phyloP scores from a whole-genome alignment of 2,888 invertebrate species.

The Netelia inedita region DNA sequence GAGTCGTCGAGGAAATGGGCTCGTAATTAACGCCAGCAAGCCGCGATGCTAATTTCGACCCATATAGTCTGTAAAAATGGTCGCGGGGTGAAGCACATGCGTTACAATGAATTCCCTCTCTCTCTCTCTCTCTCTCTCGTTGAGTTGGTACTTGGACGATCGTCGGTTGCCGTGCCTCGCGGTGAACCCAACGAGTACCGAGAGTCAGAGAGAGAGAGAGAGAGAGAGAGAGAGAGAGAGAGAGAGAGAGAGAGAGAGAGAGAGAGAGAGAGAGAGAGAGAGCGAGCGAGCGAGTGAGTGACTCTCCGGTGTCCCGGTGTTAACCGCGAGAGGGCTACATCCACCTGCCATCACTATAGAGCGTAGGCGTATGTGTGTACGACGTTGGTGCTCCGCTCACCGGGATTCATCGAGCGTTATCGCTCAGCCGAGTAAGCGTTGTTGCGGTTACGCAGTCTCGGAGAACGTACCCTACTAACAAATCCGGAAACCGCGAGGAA shows the following conservation, averaged over 20 bases:
- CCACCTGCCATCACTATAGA: slow-evolving; percentile 51
- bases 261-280: no score
- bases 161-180: slow-evolving; percentile 42
- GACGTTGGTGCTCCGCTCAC: not conserved
- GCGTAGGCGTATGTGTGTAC: slow-evolving; percentile 4
- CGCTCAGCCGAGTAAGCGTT: slow-evolving; percentile 47
- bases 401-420: slow-evolving; percentile 61
- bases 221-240: no score
- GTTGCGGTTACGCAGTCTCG: slow-evolving; percentile 59
- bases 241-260: no score
- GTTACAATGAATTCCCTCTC: slow-evolving; percentile 71
- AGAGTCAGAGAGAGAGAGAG: not conserved
- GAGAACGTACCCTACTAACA: slow-evolving; percentile 20
- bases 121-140: slow-evolving; percentile 30
- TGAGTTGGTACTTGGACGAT: slow-evolving; percentile 12
- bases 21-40: slow-evolving; percentile 77
- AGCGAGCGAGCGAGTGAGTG: not conserved
- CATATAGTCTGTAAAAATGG: slow-evolving; percentile 80
- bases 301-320: slow-evolving; percentile 5
- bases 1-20: slow-evolving; percentile 66
- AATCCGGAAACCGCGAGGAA: slow-evolving; percentile 59
- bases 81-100: slow-evolving; percentile 75
- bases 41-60: slow-evolving; percentile 82
- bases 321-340: slow-evolving; percentile 54
- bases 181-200: slow-evolving; percentile 43